Percentiles rank a stretch among this genome's conserved stretches.
Evolutionary conservation across 2,113 vertebrate species (phyloP).

Genomic region (Cynocephalus volans): DNA sequence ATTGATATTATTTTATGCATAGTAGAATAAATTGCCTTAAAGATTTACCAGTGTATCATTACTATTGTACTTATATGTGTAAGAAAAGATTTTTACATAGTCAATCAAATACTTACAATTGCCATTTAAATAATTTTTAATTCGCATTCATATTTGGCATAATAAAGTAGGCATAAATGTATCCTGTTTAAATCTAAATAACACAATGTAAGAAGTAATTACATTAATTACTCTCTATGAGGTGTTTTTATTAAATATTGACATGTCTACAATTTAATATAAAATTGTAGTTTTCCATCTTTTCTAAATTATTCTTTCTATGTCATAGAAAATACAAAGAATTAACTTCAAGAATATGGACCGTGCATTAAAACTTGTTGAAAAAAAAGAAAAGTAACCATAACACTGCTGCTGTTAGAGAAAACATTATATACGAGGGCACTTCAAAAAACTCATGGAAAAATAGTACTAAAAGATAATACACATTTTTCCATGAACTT

Average conservation of each 20-base stretch:
- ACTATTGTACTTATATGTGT: background rate
- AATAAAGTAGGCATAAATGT: background rate
- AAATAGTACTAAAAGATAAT: no score
- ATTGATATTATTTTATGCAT: background rate
- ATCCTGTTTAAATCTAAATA: background rate
- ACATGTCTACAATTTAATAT: background rate
- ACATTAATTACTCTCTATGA: background rate
- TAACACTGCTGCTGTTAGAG: background rate
- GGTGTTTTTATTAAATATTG: slow-evolving; percentile 3
- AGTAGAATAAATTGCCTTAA: background rate
- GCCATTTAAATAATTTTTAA: background rate
- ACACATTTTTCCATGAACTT: no score
- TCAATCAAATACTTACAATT: background rate
- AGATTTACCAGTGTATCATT: background rate
- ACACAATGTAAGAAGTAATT: background rate
- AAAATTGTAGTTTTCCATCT: background rate
- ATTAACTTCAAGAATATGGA: background rate
- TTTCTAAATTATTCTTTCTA: slow-evolving; percentile 49
- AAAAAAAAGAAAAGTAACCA: background rate
- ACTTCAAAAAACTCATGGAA: no score
- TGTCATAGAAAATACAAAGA: background rate
- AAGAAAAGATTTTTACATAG: background rate
- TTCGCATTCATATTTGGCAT: background rate
- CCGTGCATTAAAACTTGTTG: background rate
- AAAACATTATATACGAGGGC: background rate